Evolutionary conservation across 2,888 invertebrate species (phyloP).

Genomic region (Ichneumon xanthorius): DNA sequence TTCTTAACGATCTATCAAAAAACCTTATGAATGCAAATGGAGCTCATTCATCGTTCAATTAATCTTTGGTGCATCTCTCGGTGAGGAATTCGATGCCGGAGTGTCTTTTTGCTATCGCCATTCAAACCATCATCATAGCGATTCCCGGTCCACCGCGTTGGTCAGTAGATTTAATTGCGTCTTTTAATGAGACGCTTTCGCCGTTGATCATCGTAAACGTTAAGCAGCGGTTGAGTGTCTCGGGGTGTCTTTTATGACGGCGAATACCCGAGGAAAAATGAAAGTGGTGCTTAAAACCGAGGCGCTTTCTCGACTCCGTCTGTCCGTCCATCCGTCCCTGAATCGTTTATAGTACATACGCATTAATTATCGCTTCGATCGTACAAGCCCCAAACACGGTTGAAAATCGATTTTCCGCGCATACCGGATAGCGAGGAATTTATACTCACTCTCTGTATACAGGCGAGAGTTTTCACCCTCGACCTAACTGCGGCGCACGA

Average conservation of each 20-base stretch:
- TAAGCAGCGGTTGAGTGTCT: constrained; percentile 45
- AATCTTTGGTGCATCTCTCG: background rate
- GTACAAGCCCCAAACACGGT: constrained; percentile 53
- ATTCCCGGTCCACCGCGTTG: constrained; percentile 2
- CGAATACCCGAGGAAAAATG: constrained; percentile 41
- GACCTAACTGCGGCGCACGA: constrained; percentile 26
- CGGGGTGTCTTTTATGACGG: constrained; percentile 60
- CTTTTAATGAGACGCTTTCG: constrained; percentile 58
- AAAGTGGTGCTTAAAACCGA: constrained; percentile 51
- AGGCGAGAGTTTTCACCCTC: constrained; percentile 45
- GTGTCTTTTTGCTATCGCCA: background rate
- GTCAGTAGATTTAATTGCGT: constrained; percentile 44
- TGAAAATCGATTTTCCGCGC: constrained; percentile 57
- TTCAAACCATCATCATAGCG: background rate
- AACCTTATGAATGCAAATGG: background rate
- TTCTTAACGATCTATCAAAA: background rate
- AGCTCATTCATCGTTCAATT: background rate
- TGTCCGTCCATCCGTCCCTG: background rate
- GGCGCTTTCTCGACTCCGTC: constrained; percentile 48
- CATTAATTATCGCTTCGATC: constrained; percentile 51
- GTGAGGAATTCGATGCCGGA: background rate
- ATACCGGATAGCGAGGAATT: constrained; percentile 9
- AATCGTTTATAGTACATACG: background rate
- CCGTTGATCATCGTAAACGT: constrained; percentile 36
- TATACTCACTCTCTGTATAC: constrained; percentile 20